phyloP scores from a whole-genome alignment of 1,140 invertebrate genomes.

The Meloidogyne hapla region DNA sequence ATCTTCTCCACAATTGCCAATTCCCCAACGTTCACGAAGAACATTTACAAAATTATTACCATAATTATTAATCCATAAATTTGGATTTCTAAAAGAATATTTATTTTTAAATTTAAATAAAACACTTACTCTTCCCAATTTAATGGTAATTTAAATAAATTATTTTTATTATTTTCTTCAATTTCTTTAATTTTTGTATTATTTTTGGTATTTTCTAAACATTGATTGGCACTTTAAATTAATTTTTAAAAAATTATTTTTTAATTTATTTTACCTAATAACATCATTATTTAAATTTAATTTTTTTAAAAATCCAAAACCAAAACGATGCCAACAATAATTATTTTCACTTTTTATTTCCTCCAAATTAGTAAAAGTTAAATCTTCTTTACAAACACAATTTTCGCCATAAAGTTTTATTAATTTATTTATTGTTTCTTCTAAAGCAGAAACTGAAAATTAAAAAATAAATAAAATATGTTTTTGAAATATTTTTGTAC shows the following conservation, averaged over 20 bases:
- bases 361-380: constrained; percentile 4
- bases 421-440: constrained; percentile 31
- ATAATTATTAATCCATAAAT: constrained; percentile 19
- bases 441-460: constrained; percentile 32
- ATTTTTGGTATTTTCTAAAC: constrained; percentile 7
- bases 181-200: constrained; percentile 10
- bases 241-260: constrained; percentile 7
- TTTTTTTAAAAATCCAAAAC: constrained; percentile 43
- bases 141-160: constrained; percentile 15
- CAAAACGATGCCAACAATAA: constrained; percentile 42
- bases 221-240: constrained; percentile 11
- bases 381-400: constrained; percentile 23
- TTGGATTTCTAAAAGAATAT: constrained; percentile 1
- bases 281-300: constrained; percentile 13
- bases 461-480: too few species aligned
- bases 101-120: background rate
- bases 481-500: too few species aligned
- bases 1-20: constrained; percentile 47
- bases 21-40: constrained; percentile 37
- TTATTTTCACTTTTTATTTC: background rate
- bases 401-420: constrained; percentile 28
- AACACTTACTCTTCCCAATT: constrained; percentile 9
- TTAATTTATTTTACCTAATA: constrained; percentile 5
- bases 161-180: constrained; percentile 3
- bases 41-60: constrained; percentile 39